Evolutionary conservation across 2,113 vertebrate species (phyloP), one percentile per base, ranked within the genome.

Genomic region (Anolis sagrei): DNA sequence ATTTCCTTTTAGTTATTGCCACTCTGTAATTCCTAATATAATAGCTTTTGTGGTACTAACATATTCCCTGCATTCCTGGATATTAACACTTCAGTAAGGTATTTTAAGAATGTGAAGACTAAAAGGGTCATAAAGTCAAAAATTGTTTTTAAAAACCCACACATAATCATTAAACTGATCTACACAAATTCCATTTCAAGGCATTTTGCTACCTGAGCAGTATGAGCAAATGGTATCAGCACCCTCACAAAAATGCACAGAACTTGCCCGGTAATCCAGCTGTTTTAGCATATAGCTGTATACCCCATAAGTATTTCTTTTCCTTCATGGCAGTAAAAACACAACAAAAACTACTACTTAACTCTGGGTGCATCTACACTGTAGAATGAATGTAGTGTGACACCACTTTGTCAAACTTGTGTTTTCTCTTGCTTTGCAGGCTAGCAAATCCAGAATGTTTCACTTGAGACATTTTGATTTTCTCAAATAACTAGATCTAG

Each of bases 1-100:
- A 86, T 74, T 75, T 80, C 78, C 78, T 80, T 77, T 66, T 51
- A 73, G 62, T 81, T 86, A 81, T 66, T 74, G 39, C 72, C 70
- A 51, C 68, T 80, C 61, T 74, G 61, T 81, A 75, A 80, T 51
- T 81, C 54, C 44, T 66, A 74, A 74, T 81, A 61, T 75, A 66
- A 72, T 51, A 75, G 72, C 73, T 49, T 76, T 64, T 64, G 58
- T 48, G 36, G n/a, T 80, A 51, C 36, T 48, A 62, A 61, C 51
- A 66, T 81, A 49, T 49, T 81, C 78, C 39, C 74, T 66, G 27
- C 76, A 39, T 76, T 77, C 74, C 68, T 79, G 70, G 23, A 74
- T 86, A 81, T 81, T 81, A 81, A 86, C 32, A 82, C 76, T 82
- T 49, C 70, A 8, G 34, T 69, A 76, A 0, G 5, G 29, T 0